Conservation (phyloP, 2,888 invertebrate species). For the Luffia ferchaultella region DNA sequence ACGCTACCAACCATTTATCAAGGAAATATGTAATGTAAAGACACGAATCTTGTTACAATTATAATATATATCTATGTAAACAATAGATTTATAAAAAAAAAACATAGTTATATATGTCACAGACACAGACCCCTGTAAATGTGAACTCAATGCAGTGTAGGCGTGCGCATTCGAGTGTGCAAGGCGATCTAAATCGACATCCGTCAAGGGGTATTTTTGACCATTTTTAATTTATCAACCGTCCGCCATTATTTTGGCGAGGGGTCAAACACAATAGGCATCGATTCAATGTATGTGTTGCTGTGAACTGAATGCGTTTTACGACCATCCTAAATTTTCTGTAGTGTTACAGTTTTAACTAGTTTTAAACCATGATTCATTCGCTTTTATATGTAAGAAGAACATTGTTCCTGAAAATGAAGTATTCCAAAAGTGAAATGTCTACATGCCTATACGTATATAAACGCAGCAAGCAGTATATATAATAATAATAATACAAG, state of each 20-base stretch:
- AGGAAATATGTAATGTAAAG: no score
- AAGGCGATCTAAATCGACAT: constrained; percentile 28
- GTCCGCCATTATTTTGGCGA: constrained; percentile 56
- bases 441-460: no score
- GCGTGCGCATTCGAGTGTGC: background rate
- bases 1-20: no score
- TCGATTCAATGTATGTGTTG: constrained; percentile 27
- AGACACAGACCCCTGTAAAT: background rate
- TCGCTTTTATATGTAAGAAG: no score
- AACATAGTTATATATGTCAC: background rate
- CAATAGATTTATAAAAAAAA: no score
- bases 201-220: constrained; percentile 56
- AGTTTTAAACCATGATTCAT: no score
- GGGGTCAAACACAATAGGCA: constrained; percentile 38
- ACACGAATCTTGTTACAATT: no score
- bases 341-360: background rate
- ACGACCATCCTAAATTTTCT: constrained; percentile 26
- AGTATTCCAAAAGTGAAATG: no score
- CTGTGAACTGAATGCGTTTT: constrained; percentile 42
- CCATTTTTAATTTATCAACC: constrained; percentile 65
- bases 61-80: no score
- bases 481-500: no score
- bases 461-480: no score
- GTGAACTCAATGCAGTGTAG: background rate
- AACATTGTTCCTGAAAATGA: no score